Base-by-base conservation (phyloP, 1,140 invertebrate species). In the Ladona fulva region DNA sequence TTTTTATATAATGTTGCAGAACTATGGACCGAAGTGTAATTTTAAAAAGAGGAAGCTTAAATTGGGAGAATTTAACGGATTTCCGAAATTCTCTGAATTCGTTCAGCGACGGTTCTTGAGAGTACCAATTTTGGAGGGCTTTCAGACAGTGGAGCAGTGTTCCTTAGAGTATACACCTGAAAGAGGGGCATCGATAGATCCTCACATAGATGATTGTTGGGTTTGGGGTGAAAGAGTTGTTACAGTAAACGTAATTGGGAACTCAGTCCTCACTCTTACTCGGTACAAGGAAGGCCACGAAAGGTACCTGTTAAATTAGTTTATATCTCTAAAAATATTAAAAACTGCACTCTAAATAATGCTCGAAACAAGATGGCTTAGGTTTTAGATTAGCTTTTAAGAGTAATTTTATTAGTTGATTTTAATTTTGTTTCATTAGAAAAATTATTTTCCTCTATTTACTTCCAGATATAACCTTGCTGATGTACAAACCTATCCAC, bases 171-270 rank as follows among this genome's bases (percentile, higher is more conserved):
- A 99, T 86, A 89, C 92, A 78, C 90, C 93, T 8, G 85, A 87
- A 81, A 90, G 94, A 82, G 97, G 96, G 10, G 94, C 97, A 10
- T 94, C 94, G 0, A 99, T 99, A 82, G 97, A 99, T 86, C 94
- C 97, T 0, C 98, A 99, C 84, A 94, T 99, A 81, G 98, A 99
- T 86, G 97, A 99, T 83, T 96, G 94, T 83, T 99, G 98, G 98
- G 91, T 99, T 66, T 99, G 98, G 98, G 98, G 98, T 25, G 96
- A 99, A 85, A 89, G 97, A 79, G 93, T 99, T 25, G 92, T 99
- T 3, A 99, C 96, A 0, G 89, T 99, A 0, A 98, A 97, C 84
- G 88, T 97, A 78, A 83, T 94, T 19, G 91, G 92, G 10, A 91
- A 96, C 84, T 92, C 95, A 0, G 88, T 92, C 22, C 87, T 99